Evolutionary conservation across 2,888 invertebrate genomes (phyloP), one percentile per base, ranked within the genome.

Genomic region (Mesoligia furuncula): DNA sequence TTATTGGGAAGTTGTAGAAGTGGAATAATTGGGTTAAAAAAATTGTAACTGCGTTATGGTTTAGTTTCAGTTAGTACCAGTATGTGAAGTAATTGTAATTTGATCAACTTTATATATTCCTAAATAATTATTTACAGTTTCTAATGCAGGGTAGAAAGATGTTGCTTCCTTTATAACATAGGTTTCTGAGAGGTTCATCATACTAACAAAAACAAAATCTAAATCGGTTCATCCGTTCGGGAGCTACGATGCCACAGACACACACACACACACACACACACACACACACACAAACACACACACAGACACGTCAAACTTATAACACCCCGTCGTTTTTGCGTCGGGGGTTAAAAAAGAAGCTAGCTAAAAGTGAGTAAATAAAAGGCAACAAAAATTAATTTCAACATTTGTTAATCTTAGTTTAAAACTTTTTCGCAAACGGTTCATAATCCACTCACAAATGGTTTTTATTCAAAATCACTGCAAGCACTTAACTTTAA

Each of bases 1-100:
- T 87, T 86, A 85, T 86, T 79, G 70, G 39, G 45, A 36, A 59
- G 17, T n/a, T 71, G 31, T 7, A 51, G 17, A 20, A 15, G 57
- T 45, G 75, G 59, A 64, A 80, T 73, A 64, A 77, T 84, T 78
- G 59, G 13, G 54, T 81, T 54, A 72, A 67, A 62, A 64, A 71
- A 36, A 48, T 24, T 69, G 61, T 62, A 77, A 78, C 57, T 42
- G 48, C 48, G 11, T 15, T 27, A 42, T 42, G 15, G 8, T 51
- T 39, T 6, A 51, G n/a, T 39, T 15, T 51, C 13, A 45, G 13
- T n/a, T 61, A n/a, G 31, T 62, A 7, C 8, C 2, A 8, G 39
- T 17, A 11, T 17, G 9, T 6, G 2, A 51, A 31, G 0, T 11
- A 15, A 39, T 9, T 17, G 3, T 6, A 15, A 9, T 1, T 39